phyloP scores from a whole-genome alignment of 2,888 invertebrate species.

The Pedicia rivosa region DNA sequence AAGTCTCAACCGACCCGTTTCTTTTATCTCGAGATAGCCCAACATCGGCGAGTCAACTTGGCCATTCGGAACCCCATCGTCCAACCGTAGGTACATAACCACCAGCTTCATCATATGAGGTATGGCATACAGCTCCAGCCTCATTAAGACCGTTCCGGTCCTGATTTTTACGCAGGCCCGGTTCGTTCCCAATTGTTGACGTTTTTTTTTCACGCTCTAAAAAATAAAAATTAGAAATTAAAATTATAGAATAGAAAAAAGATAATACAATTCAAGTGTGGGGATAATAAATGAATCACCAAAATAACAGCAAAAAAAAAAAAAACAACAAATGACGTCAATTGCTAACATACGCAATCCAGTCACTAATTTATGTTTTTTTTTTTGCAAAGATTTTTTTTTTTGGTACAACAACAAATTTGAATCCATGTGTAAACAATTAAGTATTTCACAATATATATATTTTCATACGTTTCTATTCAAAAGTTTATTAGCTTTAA shows the following conservation, averaged over 20 bases:
- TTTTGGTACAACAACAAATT: no score
- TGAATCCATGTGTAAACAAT: no score
- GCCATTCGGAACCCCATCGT: constrained; percentile 89
- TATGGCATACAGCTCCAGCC: constrained; percentile 18
- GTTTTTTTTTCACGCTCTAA: constrained; percentile 60
- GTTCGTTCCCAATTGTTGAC: constrained; percentile 45
- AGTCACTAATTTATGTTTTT: background rate
- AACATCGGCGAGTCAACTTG: constrained; percentile 85
- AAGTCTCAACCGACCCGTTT: constrained; percentile 11
- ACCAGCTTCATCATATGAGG: constrained; percentile 15
- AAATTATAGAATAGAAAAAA: background rate
- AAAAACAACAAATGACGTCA: background rate
- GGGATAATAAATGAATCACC: background rate
- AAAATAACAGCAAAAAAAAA: background rate
- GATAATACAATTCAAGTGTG: background rate
- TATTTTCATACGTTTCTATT: no score
- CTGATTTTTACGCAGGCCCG: constrained; percentile 40
- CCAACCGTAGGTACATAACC: constrained; percentile 65
- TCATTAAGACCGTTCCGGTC: constrained; percentile 34
- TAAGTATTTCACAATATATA: no score
- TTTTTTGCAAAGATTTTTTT: no score
- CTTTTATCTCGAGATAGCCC: constrained; percentile 25
- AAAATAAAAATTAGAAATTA: constrained; percentile 16
- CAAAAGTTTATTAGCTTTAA: no score
- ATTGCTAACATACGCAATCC: background rate